Evolutionary conservation across 1,140 invertebrate genomes (phyloP), one percentile per base, ranked within the genome.

Genomic region (Lordiphosa collinella): DNA sequence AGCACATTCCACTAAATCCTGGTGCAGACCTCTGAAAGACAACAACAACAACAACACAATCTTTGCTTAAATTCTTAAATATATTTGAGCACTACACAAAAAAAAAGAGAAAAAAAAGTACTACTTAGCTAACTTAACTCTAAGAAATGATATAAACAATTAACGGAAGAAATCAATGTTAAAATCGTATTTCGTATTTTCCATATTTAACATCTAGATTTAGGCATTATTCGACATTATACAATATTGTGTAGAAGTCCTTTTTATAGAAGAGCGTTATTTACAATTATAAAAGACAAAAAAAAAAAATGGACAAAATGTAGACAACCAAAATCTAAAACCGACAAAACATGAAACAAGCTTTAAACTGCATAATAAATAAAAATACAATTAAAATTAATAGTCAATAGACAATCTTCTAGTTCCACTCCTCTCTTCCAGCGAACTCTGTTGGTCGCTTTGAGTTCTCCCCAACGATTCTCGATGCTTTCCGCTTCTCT

Each of bases 191-290:
- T 84, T 76, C 67, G 51, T 67, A 65, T 84, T 84, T 80, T 75
- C 50, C 67, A 68, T 82, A 82, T 84, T 82, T 84, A 82, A 84
- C 71, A 76, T 53, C 11, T 84, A 80, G 66, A 38, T 76, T 25
- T 82, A 86, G 80, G 41, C 55, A 58, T 72, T 73, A 82, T 84
- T 84, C 76, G 78, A 82, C 25, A 29, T 84, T 84, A 72, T 80
- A 80, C 61, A 82, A 12, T 16, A 44, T 34, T 82, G 55, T 82
- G 58, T 80, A 80, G 75, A 35, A 70, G 22, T 35, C 11, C 50
- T 80, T 70, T 80, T 80, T 79, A 78, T 79, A 78, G 68, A 73
- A 58, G 58, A 48, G 63, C 55, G 74, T 80, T 80, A 65, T 70
- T 75, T 80, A 82, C 71, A 82, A 59, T 35, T 29, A 41, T 71